Evolutionary conservation across 2,113 vertebrate genomes (phyloP).

Genomic region (Myrmecobius fasciatus): DNA sequence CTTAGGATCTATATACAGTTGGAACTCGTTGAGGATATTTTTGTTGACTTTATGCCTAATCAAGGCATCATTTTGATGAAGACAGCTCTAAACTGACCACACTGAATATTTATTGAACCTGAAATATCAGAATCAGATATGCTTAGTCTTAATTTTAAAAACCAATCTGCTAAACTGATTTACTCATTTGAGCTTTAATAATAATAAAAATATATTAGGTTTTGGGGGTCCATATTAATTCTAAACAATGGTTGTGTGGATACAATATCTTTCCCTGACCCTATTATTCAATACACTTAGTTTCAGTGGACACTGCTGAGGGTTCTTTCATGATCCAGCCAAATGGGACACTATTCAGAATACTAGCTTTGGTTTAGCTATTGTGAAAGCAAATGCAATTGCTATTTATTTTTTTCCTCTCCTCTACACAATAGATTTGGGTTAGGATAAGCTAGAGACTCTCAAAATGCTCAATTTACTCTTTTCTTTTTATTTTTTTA

Average conservation of each 20-base stretch:
- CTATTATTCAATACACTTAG: background rate
- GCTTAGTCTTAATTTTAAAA: conserved; percentile 31
- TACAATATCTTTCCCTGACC: conserved; percentile 20
- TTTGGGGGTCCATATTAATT: conserved; percentile 35
- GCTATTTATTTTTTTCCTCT: background rate
- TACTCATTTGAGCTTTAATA: conserved; percentile 41
- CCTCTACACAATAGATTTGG: conserved; percentile 28
- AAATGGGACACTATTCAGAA: conserved; percentile 9
- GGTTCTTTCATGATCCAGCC: background rate
- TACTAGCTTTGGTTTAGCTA: conserved; percentile 35
- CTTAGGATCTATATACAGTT: background rate
- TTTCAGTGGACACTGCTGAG: background rate
- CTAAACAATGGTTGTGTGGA: background rate
- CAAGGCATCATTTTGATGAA: conserved; percentile 70
- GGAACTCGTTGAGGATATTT: conserved; percentile 41
- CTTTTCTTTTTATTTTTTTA: conserved; percentile 6
- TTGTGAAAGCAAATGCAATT: background rate
- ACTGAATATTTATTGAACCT: background rate
- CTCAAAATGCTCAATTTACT: conserved; percentile 52
- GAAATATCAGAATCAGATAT: background rate
- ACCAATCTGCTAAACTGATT: conserved; percentile 58
- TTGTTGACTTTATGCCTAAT: conserved; percentile 52
- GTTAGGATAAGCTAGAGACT: conserved; percentile 51
- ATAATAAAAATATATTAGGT: background rate
- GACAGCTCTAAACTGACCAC: background rate